These are phyloP conservation scores for Leptopilina drosophilae DNA, from an alignment of 2,888 invertebrate species.

Conservation along the genomic window DNA sequence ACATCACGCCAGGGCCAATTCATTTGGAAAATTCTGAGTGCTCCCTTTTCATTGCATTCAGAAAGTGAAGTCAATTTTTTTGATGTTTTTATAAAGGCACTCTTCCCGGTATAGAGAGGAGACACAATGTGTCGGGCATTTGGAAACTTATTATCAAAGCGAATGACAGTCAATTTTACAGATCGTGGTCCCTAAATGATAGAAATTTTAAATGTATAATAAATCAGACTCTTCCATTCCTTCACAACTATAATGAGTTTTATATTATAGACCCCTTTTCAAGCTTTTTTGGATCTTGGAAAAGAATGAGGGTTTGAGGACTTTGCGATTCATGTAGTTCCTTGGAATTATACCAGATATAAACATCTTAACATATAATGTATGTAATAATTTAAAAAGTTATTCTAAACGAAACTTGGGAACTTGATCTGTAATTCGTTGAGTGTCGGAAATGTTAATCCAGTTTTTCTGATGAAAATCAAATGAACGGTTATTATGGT, in stretches of 20 bases:
- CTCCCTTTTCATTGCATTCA: constrained; percentile 45
- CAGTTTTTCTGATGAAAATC: too few relatives aligned
- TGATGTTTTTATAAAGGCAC: constrained; percentile 43
- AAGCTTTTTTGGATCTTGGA: not conserved
- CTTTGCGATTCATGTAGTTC: not conserved
- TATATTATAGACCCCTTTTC: not conserved
- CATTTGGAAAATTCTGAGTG: constrained; percentile 68
- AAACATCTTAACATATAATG: too few relatives aligned
- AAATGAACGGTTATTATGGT: too few relatives aligned
- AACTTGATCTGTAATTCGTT: too few relatives aligned
- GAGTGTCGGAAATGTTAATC: too few relatives aligned
- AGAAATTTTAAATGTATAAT: constrained; percentile 14
- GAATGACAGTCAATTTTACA: constrained; percentile 40
- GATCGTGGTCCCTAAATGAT: constrained; percentile 16
- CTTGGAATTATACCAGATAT: too few relatives aligned
- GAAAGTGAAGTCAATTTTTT: constrained; percentile 42
- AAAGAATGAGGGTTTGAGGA: constrained; percentile 16
- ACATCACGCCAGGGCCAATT: constrained; percentile 65
- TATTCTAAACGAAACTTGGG: too few relatives aligned
- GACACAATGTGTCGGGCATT: constrained; percentile 6
- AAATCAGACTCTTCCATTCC: not conserved
- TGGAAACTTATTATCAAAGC: constrained; percentile 22
- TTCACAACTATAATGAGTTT: not conserved
- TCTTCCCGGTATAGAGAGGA: constrained; percentile 22
- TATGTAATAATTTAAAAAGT: too few relatives aligned